These are phyloP conservation scores for Propithecus perrieri DNA, from an alignment of 2,797 vertebrate species.

Conservation along the genomic window DNA sequence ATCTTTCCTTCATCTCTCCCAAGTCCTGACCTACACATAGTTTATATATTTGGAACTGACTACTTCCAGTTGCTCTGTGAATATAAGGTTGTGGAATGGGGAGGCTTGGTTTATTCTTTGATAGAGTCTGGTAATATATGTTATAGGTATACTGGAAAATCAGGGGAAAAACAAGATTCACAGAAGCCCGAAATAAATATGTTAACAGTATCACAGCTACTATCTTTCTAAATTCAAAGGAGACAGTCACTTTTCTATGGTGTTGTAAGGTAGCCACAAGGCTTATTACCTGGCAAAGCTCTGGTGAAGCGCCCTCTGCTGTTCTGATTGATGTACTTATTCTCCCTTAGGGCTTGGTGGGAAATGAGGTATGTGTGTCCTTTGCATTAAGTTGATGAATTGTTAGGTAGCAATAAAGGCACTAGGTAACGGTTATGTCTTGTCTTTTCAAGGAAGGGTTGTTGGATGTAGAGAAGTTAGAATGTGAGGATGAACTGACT, in stretches of 20 bases:
- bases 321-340: background rate
- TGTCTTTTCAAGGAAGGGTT: constrained; percentile 92
- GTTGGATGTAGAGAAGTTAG: constrained; percentile 96
- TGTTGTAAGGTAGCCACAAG: background rate
- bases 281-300: background rate
- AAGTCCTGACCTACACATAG: background rate
- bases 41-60: background rate
- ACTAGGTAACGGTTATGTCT: constrained; percentile 58
- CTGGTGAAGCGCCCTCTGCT: background rate
- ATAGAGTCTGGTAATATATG: background rate
- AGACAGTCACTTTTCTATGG: background rate
- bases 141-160: background rate
- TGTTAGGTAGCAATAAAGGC: background rate
- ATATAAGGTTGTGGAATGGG: background rate
- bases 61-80: background rate
- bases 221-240: background rate
- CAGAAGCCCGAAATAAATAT: background rate
- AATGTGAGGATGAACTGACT: constrained; percentile 97
- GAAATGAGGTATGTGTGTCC: background rate
- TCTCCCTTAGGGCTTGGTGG: background rate
- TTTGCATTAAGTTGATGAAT: background rate
- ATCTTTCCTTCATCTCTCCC: background rate
- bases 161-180: background rate
- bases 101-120: background rate
- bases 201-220: background rate